Percentiles rank a stretch among this genome's conserved stretches.
Evolutionary conservation across 2,888 invertebrate genomes (phyloP).

Genomic region (Drosophila parthenogenetica): DNA sequence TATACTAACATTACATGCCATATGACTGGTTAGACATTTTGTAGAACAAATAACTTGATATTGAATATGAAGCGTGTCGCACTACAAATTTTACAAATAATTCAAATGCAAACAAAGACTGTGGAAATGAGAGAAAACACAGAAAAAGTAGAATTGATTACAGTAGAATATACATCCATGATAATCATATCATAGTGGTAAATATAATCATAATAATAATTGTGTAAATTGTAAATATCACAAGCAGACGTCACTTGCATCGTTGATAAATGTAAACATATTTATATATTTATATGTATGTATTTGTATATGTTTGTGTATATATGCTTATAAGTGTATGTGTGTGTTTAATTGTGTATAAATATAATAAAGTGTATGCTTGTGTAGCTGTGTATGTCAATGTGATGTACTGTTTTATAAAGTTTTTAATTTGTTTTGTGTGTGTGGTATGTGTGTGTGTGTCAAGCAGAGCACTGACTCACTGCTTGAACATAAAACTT

Average conservation of each 20-base stretch:
- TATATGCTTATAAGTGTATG: conserved; percentile 16
- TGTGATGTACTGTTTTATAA: conserved; percentile 14
- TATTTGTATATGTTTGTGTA: conserved; percentile 17
- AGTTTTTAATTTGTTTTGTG: conserved; percentile 14
- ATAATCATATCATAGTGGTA: conserved; percentile 45
- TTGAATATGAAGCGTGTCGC: conserved; percentile 15
- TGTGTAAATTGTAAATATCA: conserved; percentile 79
- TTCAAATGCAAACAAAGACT: background rate
- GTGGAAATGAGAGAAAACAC: conserved; percentile 18
- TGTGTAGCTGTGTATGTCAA: conserved; percentile 15
- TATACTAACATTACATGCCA: conserved; percentile 18
- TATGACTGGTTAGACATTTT: conserved; percentile 24
- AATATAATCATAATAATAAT: conserved; percentile 60
- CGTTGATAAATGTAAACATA: conserved; percentile 68
- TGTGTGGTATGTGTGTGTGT: conserved; percentile 1
- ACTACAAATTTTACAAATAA: conserved; percentile 7
- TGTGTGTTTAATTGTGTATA: conserved; percentile 6
- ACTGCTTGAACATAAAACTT: too few relatives aligned
- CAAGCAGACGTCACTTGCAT: conserved; percentile 80
- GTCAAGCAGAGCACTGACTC: background rate
- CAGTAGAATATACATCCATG: conserved; percentile 19
- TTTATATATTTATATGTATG: conserved; percentile 36
- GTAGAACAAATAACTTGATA: conserved; percentile 33
- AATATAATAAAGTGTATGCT: conserved; percentile 23
- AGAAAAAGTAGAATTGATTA: conserved; percentile 15